These are phyloP conservation scores for Heliconius nattereri DNA, from an alignment of 1,140 invertebrate genomes.

Conservation along the genomic window DNA sequence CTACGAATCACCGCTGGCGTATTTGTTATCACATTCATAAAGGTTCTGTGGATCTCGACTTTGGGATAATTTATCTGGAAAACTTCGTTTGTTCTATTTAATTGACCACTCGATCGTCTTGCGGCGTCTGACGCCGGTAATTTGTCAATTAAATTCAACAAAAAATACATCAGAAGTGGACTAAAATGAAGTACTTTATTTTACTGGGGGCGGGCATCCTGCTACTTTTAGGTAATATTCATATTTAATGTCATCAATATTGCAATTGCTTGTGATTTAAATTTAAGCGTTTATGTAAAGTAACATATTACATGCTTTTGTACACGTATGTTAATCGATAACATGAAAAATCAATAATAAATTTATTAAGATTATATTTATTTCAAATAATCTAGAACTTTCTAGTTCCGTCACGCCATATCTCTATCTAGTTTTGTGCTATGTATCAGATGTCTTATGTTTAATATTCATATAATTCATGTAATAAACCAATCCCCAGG, in stretches of 20 bases:
- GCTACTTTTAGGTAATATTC: slow-evolving; percentile 58
- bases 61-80: slow-evolving; percentile 10
- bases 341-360: not conserved
- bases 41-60: slow-evolving; percentile 19
- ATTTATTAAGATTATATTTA: not conserved
- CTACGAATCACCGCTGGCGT: slow-evolving; percentile 14
- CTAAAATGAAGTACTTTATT: slow-evolving; percentile 61
- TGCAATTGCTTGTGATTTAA: not conserved
- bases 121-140: slow-evolving; percentile 29
- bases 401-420: not conserved
- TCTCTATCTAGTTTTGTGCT: not conserved
- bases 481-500: slow-evolving; percentile 39
- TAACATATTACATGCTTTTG: not conserved
- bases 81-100: slow-evolving; percentile 15
- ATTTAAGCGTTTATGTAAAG: not conserved
- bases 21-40: slow-evolving; percentile 15
- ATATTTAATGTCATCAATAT: not conserved
- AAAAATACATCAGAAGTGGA: slow-evolving; percentile 22
- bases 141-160: slow-evolving; percentile 17
- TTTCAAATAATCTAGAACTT: not conserved
- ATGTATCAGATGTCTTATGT: too few species aligned
- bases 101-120: not conserved
- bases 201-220: slow-evolving; percentile 56
- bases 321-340: not conserved
- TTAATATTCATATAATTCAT: not conserved